Evolutionary conservation across 2,797 vertebrate genomes (phyloP).

Genomic region (Orientallactaga sibirica): DNA sequence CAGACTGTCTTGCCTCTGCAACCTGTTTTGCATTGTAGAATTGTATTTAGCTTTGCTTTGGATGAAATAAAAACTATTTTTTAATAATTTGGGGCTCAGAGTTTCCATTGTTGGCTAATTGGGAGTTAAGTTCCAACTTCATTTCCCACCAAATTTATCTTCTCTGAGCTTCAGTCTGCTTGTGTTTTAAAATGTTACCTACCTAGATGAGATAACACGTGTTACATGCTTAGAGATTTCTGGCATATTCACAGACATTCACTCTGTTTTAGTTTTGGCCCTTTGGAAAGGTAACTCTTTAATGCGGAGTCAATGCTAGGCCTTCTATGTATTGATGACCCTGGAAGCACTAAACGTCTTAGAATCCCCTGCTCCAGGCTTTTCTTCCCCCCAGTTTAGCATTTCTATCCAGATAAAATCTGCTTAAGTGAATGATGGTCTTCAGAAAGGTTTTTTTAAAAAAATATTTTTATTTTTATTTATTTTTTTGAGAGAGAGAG

Average conservation of each 20-base stretch:
- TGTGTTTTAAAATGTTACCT: neutral
- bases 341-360: neutral
- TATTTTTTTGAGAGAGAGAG: no score
- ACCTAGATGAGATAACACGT: neutral
- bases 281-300: neutral
- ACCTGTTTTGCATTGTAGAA: constrained; percentile 84
- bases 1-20: constrained; percentile 72
- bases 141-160: neutral
- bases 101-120: neutral
- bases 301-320: neutral
- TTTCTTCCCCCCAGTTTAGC: neutral
- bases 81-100: constrained; percentile 69
- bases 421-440: neutral
- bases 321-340: neutral
- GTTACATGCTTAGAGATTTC: neutral
- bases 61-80: constrained; percentile 86
- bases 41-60: constrained; percentile 87
- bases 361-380: no score
- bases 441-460: neutral
- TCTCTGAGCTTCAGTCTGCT: neutral
- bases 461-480: no score
- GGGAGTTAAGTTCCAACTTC: neutral
- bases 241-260: neutral
- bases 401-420: neutral
- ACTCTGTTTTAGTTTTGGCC: neutral